phyloP scores from a whole-genome alignment of 2,888 invertebrate genomes.

The Entomobrya proxima region DNA sequence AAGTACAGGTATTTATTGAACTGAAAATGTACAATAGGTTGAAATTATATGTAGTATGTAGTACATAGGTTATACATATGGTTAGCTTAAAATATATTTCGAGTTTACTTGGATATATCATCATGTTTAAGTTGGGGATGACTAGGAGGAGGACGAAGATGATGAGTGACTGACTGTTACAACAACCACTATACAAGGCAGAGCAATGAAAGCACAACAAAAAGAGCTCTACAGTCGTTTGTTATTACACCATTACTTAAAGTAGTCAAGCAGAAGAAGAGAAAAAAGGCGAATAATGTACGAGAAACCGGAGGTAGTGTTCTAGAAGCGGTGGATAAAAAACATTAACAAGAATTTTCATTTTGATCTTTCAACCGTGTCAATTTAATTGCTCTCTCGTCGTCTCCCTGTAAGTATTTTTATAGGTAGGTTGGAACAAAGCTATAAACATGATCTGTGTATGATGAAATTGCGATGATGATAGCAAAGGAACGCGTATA shows the following conservation, averaged over 20 bases:
- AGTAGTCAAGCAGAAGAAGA: conserved; percentile 61
- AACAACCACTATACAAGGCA: conserved; percentile 17
- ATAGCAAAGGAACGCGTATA: conserved; percentile 15
- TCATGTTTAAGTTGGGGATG: too few species aligned
- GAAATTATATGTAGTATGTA: background rate
- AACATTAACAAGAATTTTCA: conserved; percentile 70
- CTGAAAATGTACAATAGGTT: too few species aligned
- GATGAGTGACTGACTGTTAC: conserved; percentile 65
- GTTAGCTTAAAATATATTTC: too few species aligned
- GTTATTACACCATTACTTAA: conserved; percentile 65
- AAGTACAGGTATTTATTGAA: too few species aligned
- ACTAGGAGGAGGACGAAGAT: conserved; percentile 40
- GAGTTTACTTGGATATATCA: background rate
- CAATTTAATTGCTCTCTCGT: conserved; percentile 73
- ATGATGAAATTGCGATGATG: conserved; percentile 36
- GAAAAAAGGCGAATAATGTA: conserved; percentile 49
- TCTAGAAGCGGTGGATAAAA: conserved; percentile 59
- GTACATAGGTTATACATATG: background rate
- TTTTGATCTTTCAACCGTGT: conserved; percentile 73
- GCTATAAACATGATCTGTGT: conserved; percentile 23
- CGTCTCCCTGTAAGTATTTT: conserved; percentile 41
- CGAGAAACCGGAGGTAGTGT: conserved; percentile 15
- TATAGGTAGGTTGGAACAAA: background rate
- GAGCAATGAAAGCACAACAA: background rate
- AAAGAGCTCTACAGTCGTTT: conserved; percentile 57